phyloP scores from a whole-genome alignment of 2,797 vertebrate genomes.

The Paedocypris micromegethes region DNA sequence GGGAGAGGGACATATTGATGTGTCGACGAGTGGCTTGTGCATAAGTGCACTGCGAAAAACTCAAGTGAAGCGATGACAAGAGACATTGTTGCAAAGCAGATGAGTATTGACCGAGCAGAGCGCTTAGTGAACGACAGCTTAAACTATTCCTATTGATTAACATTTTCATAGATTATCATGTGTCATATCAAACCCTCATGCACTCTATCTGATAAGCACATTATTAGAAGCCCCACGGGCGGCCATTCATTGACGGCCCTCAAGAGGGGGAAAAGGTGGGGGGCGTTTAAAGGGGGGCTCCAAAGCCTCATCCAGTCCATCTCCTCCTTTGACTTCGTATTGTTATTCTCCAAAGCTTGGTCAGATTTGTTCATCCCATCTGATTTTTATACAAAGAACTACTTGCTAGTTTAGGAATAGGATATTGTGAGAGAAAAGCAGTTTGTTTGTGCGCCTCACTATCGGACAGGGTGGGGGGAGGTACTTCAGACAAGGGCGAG shows the following conservation, averaged over 20 bases:
- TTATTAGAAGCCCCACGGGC: slow-evolving; percentile 79
- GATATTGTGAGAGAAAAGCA: slow-evolving; percentile 40
- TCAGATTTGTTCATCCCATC: slow-evolving; percentile 17
- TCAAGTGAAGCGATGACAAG: slow-evolving; percentile 76
- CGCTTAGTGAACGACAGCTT: slow-evolving; percentile 81
- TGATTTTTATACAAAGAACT: too few species aligned
- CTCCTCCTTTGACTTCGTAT: slow-evolving; percentile 48
- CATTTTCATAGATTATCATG: slow-evolving; percentile 99
- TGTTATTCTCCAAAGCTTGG: slow-evolving; percentile 47
- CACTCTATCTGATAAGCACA: slow-evolving; percentile 84
- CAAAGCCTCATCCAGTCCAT: slow-evolving; percentile 39
- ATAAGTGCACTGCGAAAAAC: slow-evolving; percentile 81
- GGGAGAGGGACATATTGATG: slow-evolving; percentile 75
- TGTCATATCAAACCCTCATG: slow-evolving; percentile 94
- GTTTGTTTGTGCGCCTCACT: slow-evolving; percentile 44
- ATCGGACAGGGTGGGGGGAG: slow-evolving; percentile 42
- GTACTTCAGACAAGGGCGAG: slow-evolving; percentile 28
- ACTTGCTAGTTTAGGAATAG: neutral
- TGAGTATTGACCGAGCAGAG: slow-evolving; percentile 91
- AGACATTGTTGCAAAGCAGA: slow-evolving; percentile 93
- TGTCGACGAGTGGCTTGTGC: slow-evolving; percentile 84
- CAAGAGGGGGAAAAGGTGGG: slow-evolving; percentile 54
- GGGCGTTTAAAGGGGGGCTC: slow-evolving; percentile 52
- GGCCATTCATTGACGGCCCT: slow-evolving; percentile 72
- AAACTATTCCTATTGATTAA: slow-evolving; percentile 99